A percentile compares a stretch with the other conserved stretches of the same genome.
These are phyloP conservation scores for Stenodera caucasica DNA, from an alignment of 2,888 invertebrate species.

Conservation along the genomic window DNA sequence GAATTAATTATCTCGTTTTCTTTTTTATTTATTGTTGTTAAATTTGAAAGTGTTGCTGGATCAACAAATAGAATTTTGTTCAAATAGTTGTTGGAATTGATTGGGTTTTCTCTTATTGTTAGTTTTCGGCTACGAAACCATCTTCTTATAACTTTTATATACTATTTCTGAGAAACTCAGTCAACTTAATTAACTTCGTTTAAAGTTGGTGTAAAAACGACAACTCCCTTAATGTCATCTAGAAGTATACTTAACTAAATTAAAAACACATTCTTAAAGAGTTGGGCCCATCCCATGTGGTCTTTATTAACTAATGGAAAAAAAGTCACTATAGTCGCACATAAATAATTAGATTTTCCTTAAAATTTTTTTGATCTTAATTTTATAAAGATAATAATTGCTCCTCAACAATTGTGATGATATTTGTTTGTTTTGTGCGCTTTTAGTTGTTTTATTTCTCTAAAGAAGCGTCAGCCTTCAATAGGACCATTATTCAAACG, in stretches of 20 bases:
- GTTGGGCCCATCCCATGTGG: slow-evolving; percentile 9
- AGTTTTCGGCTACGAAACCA: slow-evolving; percentile 11
- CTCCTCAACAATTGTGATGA: no score
- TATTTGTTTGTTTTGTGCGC: no score
- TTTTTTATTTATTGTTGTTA: background rate
- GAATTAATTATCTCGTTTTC: no score
- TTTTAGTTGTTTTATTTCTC: background rate
- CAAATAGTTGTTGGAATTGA: slow-evolving; percentile 16
- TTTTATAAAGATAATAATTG: no score
- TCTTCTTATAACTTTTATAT: slow-evolving; percentile 27
- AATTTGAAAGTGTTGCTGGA: slow-evolving; percentile 1
- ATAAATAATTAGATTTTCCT: no score
- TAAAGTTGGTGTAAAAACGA: slow-evolving; percentile 27
- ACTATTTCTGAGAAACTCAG: slow-evolving; percentile 31
- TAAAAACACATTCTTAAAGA: slow-evolving; percentile 28
- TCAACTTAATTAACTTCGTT: slow-evolving; percentile 33
- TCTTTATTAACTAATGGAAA: slow-evolving; percentile 5
- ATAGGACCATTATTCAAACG: background rate
- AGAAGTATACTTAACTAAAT: slow-evolving; percentile 29
- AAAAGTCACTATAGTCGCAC: no score
- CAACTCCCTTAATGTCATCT: slow-evolving; percentile 25
- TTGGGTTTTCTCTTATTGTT: slow-evolving; percentile 21
- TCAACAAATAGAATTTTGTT: slow-evolving; percentile 12
- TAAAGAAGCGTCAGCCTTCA: background rate
- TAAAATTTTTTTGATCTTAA: no score